Evolutionary conservation across 1,140 invertebrate genomes (phyloP).

Genomic region (Laupala kohalensis): DNA sequence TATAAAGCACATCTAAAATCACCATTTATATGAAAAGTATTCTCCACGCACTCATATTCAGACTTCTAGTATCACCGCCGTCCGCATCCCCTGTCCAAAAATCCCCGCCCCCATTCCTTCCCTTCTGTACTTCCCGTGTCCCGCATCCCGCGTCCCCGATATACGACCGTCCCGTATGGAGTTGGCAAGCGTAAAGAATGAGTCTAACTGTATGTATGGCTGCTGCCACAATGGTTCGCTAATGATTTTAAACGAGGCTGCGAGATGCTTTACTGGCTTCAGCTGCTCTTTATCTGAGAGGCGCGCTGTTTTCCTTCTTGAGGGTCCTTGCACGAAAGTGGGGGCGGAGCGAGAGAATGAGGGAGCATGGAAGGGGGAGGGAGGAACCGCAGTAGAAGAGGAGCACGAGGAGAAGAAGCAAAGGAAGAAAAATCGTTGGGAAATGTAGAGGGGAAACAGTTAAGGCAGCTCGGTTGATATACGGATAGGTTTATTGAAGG

Average conservation of each 20-base stretch:
- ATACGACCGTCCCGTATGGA: background rate
- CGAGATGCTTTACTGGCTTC: background rate
- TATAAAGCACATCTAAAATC: too few species aligned
- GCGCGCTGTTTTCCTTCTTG: background rate
- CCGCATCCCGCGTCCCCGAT: background rate
- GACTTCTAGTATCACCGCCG: too few species aligned
- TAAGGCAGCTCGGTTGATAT: background rate
- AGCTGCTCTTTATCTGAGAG: background rate
- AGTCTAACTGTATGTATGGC: background rate
- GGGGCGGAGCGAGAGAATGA: background rate
- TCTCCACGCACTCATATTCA: too few species aligned
- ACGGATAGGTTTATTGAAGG: background rate
- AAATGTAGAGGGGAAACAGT: background rate
- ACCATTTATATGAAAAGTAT: too few species aligned
- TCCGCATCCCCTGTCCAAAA: too few species aligned
- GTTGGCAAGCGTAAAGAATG: background rate
- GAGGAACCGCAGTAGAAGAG: background rate
- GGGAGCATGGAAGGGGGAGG: background rate
- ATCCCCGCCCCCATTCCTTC: background rate
- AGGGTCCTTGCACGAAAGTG: background rate
- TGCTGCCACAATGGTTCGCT: background rate
- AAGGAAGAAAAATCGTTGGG: background rate
- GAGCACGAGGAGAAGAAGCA: background rate
- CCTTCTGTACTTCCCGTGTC: too few species aligned
- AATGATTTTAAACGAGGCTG: background rate